Evolutionary conservation across 2,888 invertebrate genomes (phyloP).

Genomic region (Azorinus chamasolen): DNA sequence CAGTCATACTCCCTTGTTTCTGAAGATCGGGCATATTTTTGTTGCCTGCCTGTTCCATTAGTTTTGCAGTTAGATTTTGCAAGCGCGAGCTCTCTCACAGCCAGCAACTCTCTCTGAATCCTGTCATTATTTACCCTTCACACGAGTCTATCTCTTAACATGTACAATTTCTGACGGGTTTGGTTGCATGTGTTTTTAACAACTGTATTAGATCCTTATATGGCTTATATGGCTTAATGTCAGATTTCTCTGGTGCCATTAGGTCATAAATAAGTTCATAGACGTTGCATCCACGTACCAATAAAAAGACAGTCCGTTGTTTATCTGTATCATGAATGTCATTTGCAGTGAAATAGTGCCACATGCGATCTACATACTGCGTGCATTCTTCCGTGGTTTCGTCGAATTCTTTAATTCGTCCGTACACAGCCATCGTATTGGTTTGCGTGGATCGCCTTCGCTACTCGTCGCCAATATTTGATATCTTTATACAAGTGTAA

Average conservation of each 20-base stretch:
- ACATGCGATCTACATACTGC: conserved; percentile 31
- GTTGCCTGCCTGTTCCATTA: conserved; percentile 41
- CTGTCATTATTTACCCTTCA: too few species aligned
- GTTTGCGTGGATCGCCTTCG: neutral
- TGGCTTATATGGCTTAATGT: too few species aligned
- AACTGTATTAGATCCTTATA: conserved; percentile 16
- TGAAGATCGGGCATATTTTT: conserved; percentile 1
- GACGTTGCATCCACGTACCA: too few species aligned
- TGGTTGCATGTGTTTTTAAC: conserved; percentile 37
- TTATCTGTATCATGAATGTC: conserved; percentile 21
- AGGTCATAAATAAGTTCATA: too few species aligned
- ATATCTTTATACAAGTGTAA: too few species aligned
- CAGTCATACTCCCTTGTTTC: neutral
- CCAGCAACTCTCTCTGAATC: too few species aligned
- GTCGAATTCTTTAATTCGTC: conserved; percentile 21
- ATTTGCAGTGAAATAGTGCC: conserved; percentile 40
- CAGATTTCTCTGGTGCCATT: too few species aligned
- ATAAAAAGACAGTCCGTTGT: too few species aligned
- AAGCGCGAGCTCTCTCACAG: too few species aligned
- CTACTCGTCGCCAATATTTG: conserved; percentile 2
- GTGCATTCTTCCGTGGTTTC: conserved; percentile 14
- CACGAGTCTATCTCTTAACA: conserved; percentile 51
- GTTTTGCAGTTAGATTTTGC: too few species aligned
- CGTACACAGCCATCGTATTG: conserved; percentile 2
- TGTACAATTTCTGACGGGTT: conserved; percentile 45